A percentile compares a stretch with the other conserved stretches of the same genome.
These are phyloP conservation scores for Taphrorychus bicolor DNA, from an alignment of 2,888 invertebrate genomes.

Conservation along the genomic window DNA sequence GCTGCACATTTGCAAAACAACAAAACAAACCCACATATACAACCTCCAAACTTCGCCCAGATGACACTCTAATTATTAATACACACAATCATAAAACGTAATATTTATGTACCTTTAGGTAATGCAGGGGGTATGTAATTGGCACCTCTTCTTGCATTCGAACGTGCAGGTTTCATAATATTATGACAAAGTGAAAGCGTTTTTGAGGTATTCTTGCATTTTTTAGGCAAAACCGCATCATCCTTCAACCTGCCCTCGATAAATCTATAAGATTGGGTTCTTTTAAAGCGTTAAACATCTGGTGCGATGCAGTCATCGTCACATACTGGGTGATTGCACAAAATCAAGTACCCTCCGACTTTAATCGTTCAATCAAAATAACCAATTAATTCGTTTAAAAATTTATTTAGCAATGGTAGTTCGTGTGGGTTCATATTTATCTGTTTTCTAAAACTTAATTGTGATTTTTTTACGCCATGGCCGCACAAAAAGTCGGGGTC, in stretches of 20 bases:
- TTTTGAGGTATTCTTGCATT: not conserved
- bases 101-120: conserved; percentile 58
- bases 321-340: conserved; percentile 3
- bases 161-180: not conserved
- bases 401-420: not conserved
- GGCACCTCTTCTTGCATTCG: no score
- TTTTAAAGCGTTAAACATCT: conserved; percentile 24
- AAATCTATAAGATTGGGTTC: conserved; percentile 31
- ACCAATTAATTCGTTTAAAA: not conserved
- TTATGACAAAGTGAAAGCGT: conserved; percentile 33
- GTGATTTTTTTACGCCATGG: conserved; percentile 5
- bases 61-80: no score
- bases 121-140: conserved; percentile 61
- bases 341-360: no score
- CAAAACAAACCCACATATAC: no score
- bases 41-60: no score
- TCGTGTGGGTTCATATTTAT: conserved; percentile 7
- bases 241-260: conserved; percentile 37
- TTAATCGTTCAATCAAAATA: no score
- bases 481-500: conserved; percentile 17
- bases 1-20: no score
- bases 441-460: conserved; percentile 5
- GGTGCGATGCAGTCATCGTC: conserved; percentile 15
- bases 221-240: conserved; percentile 15
- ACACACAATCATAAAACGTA: conserved; percentile 1